phyloP scores from a whole-genome alignment of 2,113 vertebrate species.

The Gambusia affinis region DNA sequence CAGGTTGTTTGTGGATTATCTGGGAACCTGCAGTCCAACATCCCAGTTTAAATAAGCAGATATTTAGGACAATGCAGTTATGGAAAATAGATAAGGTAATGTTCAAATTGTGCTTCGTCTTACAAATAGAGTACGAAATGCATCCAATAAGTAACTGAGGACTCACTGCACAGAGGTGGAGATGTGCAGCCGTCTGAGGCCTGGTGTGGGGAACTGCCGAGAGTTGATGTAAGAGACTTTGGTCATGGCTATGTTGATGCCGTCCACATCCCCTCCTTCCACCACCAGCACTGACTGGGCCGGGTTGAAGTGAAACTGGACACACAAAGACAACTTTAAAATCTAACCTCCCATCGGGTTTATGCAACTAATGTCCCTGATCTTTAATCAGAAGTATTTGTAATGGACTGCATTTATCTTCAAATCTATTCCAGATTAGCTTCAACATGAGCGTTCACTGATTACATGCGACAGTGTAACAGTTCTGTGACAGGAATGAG shows the following conservation, averaged over 20 bases:
- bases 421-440: too few relatives aligned
- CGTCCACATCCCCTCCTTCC: constrained; percentile 93
- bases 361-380: neutral
- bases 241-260: constrained; percentile 89
- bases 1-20: neutral
- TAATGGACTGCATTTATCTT: neutral
- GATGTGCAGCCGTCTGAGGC: constrained; percentile 86
- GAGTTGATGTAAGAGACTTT: constrained; percentile 99
- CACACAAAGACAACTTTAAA: constrained; percentile 17
- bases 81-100: neutral
- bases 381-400: neutral
- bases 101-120: neutral
- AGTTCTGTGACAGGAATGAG: neutral
- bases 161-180: constrained; percentile 91
- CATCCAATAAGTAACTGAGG: neutral
- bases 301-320: constrained; percentile 97
- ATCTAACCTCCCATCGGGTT: neutral
- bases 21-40: neutral
- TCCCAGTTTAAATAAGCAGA: neutral
- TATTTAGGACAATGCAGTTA: neutral
- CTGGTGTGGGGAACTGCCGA: constrained; percentile 92
- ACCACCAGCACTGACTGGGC: constrained; percentile 95
- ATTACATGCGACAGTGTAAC: neutral
- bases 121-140: neutral
- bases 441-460: neutral